phyloP scores from a whole-genome alignment of 92 coral and sea anemone genomes.

The Desmophyllum pertusum region DNA sequence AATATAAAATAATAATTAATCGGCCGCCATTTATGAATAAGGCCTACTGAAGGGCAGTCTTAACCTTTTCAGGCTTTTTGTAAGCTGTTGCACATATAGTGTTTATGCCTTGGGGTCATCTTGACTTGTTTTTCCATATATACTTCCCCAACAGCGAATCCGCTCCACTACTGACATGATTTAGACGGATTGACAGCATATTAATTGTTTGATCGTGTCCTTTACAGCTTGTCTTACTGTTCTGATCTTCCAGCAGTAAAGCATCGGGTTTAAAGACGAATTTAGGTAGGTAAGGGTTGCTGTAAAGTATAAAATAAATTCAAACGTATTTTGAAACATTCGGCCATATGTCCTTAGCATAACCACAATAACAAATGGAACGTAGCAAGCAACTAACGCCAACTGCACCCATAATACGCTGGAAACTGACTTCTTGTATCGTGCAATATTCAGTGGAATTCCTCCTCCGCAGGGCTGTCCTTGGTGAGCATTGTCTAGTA shows the following conservation, averaged over 20 bases:
- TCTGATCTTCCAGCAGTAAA: neutral
- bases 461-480: neutral
- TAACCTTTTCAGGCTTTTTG: too few relatives aligned
- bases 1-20: too few relatives aligned
- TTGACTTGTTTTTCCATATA: too few relatives aligned
- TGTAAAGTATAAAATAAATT: neutral
- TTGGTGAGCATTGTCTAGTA: neutral
- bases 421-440: neutral
- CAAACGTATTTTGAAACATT: too few relatives aligned
- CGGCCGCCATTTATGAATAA: too few relatives aligned
- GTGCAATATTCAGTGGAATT: neutral
- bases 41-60: too few relatives aligned
- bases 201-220: neutral
- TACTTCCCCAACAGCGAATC: too few relatives aligned
- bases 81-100: too few relatives aligned
- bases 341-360: neutral
- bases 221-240: neutral
- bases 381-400: neutral
- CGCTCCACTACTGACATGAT: too few relatives aligned
- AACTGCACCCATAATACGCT: constrained; percentile 8
- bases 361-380: neutral
- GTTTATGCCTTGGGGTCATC: too few relatives aligned
- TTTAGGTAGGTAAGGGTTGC: neutral
- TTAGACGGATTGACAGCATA: neutral
- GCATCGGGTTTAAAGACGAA: neutral